Conservation (phyloP, 2,797 vertebrate genomes). For the Lerista edwardsae region DNA sequence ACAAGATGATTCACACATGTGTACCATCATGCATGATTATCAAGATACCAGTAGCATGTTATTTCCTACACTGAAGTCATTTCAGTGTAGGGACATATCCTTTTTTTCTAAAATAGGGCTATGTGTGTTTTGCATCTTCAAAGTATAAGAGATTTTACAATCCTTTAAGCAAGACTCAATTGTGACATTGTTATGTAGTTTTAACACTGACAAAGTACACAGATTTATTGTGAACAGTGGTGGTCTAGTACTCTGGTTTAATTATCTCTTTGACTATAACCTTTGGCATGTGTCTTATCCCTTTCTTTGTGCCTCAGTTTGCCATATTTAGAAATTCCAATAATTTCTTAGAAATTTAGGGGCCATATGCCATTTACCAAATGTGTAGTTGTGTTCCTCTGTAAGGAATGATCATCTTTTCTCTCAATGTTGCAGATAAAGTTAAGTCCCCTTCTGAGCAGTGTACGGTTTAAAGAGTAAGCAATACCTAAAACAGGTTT, state of each 20-base stretch:
- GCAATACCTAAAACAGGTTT: conserved; percentile 61
- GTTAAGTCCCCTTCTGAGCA: conserved; percentile 59
- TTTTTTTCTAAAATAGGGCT: neutral
- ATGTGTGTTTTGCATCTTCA: too few species aligned
- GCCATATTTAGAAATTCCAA: neutral
- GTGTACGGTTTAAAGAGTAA: conserved; percentile 65
- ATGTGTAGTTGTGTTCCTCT: conserved; percentile 38
- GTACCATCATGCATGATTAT: neutral
- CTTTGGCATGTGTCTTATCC: neutral
- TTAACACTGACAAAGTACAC: neutral
- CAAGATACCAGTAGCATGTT: neutral
- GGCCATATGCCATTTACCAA: too few species aligned
- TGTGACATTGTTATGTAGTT: neutral
- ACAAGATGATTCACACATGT: neutral
- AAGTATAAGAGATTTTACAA: neutral
- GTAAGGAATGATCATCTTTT: conserved; percentile 60
- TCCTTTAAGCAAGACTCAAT: neutral
- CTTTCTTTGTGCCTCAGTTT: neutral
- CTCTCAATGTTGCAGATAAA: conserved; percentile 45
- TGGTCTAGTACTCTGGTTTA: neutral
- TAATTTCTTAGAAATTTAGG: neutral
- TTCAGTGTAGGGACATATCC: neutral
- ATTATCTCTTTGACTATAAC: neutral
- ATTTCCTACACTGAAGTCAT: neutral
- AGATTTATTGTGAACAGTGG: neutral